Evolutionary conservation across 1,140 invertebrate genomes (phyloP).

Genomic region (Scylla paramamosain): DNA sequence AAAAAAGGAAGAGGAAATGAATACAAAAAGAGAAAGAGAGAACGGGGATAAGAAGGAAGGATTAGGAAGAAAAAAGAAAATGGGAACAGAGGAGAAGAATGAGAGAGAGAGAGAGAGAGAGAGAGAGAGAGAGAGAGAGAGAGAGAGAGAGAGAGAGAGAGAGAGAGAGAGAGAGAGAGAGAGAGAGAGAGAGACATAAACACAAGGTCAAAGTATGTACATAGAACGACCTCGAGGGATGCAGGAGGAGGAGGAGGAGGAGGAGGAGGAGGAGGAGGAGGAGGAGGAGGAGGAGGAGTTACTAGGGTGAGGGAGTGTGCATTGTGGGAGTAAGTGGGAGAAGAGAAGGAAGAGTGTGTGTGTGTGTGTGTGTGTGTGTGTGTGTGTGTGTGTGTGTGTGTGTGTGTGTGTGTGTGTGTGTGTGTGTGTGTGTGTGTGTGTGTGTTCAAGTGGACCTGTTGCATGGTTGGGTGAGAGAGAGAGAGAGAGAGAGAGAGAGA

Average conservation of each 20-base stretch:
- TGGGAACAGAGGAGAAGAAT: not conserved
- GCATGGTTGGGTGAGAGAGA: no score
- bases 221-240: no score
- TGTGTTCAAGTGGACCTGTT: not conserved
- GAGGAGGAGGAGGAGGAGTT: no score
- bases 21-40: not conserved
- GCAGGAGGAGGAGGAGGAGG: no score
- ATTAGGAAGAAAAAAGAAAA: not conserved
- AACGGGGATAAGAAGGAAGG: not conserved
- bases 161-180: not conserved
- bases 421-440: not conserved
- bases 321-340: not conserved
- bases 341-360: not conserved
- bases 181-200: not conserved
- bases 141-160: not conserved
- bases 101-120: not conserved
- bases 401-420: conserved; percentile 2
- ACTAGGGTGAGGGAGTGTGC: not conserved
- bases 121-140: not conserved
- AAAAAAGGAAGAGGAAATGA: not conserved
- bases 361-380: no score
- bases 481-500: no score
- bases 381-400: no score
- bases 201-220: no score
- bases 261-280: no score